Evolutionary conservation across 2,888 invertebrate species (phyloP).

Genomic region (Ophion obscuratus): DNA sequence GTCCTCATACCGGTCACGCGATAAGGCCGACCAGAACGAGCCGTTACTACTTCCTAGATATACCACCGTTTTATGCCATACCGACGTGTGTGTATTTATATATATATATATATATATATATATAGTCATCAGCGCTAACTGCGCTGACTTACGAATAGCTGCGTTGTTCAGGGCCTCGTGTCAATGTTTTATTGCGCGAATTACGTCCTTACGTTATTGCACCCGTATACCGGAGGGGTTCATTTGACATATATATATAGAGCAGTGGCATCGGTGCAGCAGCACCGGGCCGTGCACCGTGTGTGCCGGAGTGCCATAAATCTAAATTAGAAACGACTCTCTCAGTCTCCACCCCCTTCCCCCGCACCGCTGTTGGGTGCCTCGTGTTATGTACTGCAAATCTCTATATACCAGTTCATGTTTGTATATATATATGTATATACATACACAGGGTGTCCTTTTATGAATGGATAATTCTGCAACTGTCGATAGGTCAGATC

Average conservation of each 20-base stretch:
- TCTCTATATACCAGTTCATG: background rate
- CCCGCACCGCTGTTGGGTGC: slow-evolving; percentile 15
- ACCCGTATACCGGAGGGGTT: background rate
- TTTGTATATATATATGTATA: too few species aligned
- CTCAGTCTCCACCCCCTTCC: slow-evolving; percentile 48
- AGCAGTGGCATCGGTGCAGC: background rate
- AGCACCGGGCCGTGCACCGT: slow-evolving; percentile 28
- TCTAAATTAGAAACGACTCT: slow-evolving; percentile 66
- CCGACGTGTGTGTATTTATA: background rate
- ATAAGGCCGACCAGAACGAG: slow-evolving; percentile 49
- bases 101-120: background rate
- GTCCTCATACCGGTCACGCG: slow-evolving; percentile 61
- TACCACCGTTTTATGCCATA: slow-evolving; percentile 4
- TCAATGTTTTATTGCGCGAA: background rate
- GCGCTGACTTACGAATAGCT: background rate
- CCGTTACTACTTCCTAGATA: slow-evolving; percentile 24
- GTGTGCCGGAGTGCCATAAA: slow-evolving; percentile 60
- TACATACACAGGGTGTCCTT: background rate
- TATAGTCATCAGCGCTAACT: background rate
- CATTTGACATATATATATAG: background rate
- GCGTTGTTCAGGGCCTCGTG: background rate
- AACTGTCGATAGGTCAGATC: too few species aligned
- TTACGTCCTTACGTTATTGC: background rate
- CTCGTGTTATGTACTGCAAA: slow-evolving; percentile 21
- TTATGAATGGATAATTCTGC: too few species aligned